Conservation (phyloP, 2,113 vertebrate species). For the Lepus europaeus region DNA sequence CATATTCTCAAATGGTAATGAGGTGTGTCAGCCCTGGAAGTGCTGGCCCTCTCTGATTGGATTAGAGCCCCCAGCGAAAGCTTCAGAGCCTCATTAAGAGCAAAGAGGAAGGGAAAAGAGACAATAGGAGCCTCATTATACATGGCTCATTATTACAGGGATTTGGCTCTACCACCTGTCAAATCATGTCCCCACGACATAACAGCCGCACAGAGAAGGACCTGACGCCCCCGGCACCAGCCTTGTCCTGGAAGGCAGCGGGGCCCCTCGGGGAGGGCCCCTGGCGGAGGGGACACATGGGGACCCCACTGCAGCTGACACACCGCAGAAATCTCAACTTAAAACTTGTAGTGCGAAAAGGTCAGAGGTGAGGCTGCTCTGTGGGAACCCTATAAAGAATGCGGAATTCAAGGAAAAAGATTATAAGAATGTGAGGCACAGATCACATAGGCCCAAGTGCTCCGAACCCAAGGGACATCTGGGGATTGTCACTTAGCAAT, state of each 20-base stretch:
- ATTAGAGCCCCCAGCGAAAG: constrained; percentile 53
- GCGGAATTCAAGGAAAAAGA: background rate
- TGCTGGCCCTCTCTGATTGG: constrained; percentile 39
- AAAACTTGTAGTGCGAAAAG: constrained; percentile 18
- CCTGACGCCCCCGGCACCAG: background rate
- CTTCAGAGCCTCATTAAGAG: constrained; percentile 76
- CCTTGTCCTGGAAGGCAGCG: background rate
- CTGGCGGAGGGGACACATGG: background rate
- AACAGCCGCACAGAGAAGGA: constrained; percentile 24
- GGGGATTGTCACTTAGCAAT: background rate
- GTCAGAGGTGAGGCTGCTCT: background rate
- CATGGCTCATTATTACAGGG: constrained; percentile 64
- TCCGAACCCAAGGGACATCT: background rate
- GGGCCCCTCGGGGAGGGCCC: background rate
- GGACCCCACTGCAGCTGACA: background rate
- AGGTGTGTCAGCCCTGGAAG: constrained; percentile 58
- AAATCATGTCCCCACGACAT: constrained; percentile 53
- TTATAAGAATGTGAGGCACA: background rate
- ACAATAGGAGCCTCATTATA: constrained; percentile 64
- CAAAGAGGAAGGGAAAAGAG: constrained; percentile 58
- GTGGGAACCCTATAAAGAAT: background rate
- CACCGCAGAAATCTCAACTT: background rate
- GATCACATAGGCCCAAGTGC: background rate
- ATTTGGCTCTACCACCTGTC: constrained; percentile 68
- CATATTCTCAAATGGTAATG: constrained; percentile 67